These are phyloP conservation scores for Vanacampus margaritifer DNA, from an alignment of 2,113 vertebrate species.

Conservation along the genomic window DNA sequence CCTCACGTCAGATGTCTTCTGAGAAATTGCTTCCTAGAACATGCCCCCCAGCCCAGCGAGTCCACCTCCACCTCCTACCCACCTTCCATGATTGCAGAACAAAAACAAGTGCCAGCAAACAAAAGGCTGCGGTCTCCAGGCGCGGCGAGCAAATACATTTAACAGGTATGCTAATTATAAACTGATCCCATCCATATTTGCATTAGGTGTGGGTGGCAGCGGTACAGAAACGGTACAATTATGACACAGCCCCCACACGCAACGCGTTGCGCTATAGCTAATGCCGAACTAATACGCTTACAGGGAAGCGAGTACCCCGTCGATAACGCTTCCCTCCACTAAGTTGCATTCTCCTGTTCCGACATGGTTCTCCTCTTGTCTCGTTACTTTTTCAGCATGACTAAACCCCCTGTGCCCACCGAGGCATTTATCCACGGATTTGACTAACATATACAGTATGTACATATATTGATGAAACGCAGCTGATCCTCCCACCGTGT, in stretches of 20 bases:
- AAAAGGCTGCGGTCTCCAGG: constrained; percentile 45
- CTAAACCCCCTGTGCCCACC: constrained; percentile 56
- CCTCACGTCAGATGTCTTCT: constrained; percentile 24
- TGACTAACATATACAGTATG: constrained; percentile 60
- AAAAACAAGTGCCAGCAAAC: constrained; percentile 40
- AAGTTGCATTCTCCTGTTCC: constrained; percentile 26
- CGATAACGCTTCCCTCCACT: constrained; percentile 17
- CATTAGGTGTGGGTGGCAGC: constrained; percentile 57
- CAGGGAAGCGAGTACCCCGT: constrained; percentile 35
- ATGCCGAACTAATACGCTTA: constrained; percentile 57
- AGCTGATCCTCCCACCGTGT: constrained; percentile 52
- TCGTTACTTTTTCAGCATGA: constrained; percentile 57
- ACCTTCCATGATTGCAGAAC: constrained; percentile 17
- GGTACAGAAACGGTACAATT: constrained; percentile 47
- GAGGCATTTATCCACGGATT: constrained; percentile 56
- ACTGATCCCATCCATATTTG: constrained; percentile 58
- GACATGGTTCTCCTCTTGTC: constrained; percentile 43
- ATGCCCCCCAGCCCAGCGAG: too few relatives aligned
- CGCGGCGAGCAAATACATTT: constrained; percentile 50
- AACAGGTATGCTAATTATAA: constrained; percentile 64
- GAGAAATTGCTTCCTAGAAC: constrained; percentile 6
- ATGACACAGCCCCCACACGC: constrained; percentile 50
- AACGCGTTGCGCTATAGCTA: constrained; percentile 51
- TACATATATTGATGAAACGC: constrained; percentile 63
- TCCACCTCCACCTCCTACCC: neutral